phyloP scores from a whole-genome alignment of 2,888 invertebrate species.

The Parascotia fuliginaria region DNA sequence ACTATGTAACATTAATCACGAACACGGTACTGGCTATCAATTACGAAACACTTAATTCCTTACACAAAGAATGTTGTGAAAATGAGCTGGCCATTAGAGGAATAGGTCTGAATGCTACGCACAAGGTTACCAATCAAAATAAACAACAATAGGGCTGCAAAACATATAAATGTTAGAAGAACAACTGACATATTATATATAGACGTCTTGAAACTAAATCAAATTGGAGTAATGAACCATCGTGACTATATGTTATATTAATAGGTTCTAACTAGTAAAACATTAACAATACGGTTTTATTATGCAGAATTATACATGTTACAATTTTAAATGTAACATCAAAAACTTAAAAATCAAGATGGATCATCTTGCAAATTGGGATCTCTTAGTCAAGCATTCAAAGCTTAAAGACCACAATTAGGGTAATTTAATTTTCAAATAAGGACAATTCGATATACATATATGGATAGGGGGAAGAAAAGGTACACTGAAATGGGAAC shows the following conservation, averaged over 20 bases:
- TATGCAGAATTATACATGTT: no score
- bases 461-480: not conserved
- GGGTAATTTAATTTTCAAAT: conserved; percentile 26
- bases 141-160: conserved; percentile 35
- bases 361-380: conserved; percentile 3
- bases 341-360: not conserved
- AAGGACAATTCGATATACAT: conserved; percentile 5
- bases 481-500: not conserved
- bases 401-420: conserved; percentile 18
- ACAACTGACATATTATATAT: no score
- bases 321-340: no score
- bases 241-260: no score
- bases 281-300: no score
- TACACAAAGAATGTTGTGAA: conserved; percentile 19
- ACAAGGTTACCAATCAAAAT: conserved; percentile 47
- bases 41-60: conserved; percentile 25
- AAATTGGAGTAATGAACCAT: no score
- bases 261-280: no score
- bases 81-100: conserved; percentile 6
- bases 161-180: no score
- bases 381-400: conserved; percentile 11
- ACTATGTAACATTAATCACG: conserved; percentile 13
- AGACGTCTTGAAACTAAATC: no score
- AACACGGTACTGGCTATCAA: conserved; percentile 21
- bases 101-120: conserved; percentile 35